Conservation (phyloP, 2,113 vertebrate genomes). For the Pogonocichla stellata region DNA sequence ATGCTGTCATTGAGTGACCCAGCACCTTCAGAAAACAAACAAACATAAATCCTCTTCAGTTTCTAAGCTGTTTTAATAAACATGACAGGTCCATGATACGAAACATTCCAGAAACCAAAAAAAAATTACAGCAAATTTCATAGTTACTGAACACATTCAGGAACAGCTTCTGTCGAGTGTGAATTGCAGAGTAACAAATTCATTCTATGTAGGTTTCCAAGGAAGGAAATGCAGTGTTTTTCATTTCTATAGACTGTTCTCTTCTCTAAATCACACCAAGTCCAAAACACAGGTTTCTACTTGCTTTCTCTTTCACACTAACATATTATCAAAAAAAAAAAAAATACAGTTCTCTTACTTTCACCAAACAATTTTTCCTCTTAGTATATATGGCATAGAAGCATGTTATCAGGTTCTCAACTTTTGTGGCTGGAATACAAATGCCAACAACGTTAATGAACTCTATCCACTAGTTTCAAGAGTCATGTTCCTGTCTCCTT, state of each 20-base stretch:
- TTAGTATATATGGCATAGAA: not conserved
- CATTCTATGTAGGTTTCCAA: not conserved
- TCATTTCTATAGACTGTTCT: not conserved
- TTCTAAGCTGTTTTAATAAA: not conserved
- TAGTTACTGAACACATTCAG: not conserved
- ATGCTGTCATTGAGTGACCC: conserved; percentile 89
- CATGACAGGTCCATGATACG: not conserved
- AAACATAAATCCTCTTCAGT: not conserved
- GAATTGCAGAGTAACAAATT: not conserved
- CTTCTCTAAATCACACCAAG: not conserved
- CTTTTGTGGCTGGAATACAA: not conserved
- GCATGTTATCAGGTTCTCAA: not conserved
- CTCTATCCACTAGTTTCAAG: not conserved
- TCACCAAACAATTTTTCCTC: not conserved
- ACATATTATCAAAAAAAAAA: not conserved
- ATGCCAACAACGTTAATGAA: not conserved
- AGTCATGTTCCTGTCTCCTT: not conserved
- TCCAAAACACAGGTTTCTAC: not conserved
- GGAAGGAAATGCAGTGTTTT: not conserved
- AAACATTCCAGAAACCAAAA: not conserved
- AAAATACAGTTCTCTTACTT: not conserved
- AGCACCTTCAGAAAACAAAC: conserved; percentile 40
- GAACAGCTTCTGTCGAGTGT: not conserved
- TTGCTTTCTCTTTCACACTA: not conserved
- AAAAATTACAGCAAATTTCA: not conserved